phyloP scores from a whole-genome alignment of 2,797 vertebrate genomes.

The Scarus forsteni region DNA sequence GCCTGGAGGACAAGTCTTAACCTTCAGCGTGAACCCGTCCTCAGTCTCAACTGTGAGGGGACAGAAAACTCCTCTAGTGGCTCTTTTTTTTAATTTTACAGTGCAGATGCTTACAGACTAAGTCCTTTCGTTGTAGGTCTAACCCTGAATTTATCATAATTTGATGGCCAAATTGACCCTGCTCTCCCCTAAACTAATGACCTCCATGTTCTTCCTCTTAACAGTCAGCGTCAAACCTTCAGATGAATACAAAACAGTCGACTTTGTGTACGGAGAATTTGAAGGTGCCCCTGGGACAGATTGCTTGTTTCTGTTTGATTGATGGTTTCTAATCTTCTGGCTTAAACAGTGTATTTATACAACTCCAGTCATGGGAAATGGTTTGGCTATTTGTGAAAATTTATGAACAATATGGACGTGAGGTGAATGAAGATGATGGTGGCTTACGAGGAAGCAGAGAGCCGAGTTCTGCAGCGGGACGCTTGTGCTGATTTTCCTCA shows the following conservation, averaged over 20 bases:
- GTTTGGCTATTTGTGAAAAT: slow-evolving; percentile 23
- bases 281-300: slow-evolving; percentile 20
- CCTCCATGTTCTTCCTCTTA: slow-evolving; percentile 8
- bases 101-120: slow-evolving; percentile 3
- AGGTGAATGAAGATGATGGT: slow-evolving; percentile 41
- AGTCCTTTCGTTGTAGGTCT: slow-evolving; percentile 30
- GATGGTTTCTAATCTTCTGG: slow-evolving; percentile 25
- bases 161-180: slow-evolving; percentile 18
- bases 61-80: slow-evolving; percentile 11
- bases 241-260: slow-evolving; percentile 36
- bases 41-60: slow-evolving; percentile 5
- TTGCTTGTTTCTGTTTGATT: slow-evolving; percentile 34
- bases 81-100: slow-evolving; percentile 25
- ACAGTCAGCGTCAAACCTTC: neutral
- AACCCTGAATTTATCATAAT: slow-evolving; percentile 34
- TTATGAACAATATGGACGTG: slow-evolving; percentile 29
- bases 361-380: slow-evolving; percentile 22
- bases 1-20: slow-evolving; percentile 48
- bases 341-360: neutral
- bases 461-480: slow-evolving; percentile 20
- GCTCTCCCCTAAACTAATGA: slow-evolving; percentile 5
- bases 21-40: slow-evolving; percentile 44
- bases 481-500: slow-evolving; percentile 14
- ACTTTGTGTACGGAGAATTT: neutral
- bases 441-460: slow-evolving; percentile 6